phyloP scores from a whole-genome alignment of 2,113 vertebrate species.

The Anhinga anhinga region DNA sequence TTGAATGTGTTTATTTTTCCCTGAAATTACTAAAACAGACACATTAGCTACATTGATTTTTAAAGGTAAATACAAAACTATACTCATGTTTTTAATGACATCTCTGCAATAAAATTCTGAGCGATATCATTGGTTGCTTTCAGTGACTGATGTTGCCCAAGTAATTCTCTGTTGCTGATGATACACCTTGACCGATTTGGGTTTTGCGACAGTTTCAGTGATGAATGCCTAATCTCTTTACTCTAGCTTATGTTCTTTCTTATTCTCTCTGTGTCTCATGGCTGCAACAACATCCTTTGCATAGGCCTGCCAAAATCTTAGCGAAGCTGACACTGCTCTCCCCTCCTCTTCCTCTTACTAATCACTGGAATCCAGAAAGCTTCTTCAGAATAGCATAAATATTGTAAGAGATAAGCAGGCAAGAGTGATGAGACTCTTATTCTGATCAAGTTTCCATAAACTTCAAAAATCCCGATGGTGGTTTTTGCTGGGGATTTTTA shows the following conservation, averaged over 20 bases:
- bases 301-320: not conserved
- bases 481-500: not conserved
- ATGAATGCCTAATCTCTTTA: slow-evolving; percentile 1
- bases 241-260: not conserved
- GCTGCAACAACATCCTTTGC: not conserved
- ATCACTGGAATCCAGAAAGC: not conserved
- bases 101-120: not conserved
- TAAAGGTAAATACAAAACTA: not conserved
- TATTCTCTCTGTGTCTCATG: not conserved
- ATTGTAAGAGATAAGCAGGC: not conserved
- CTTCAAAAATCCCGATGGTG: not conserved
- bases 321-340: not conserved
- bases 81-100: not conserved
- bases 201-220: not conserved
- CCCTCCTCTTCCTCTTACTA: not conserved
- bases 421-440: not conserved
- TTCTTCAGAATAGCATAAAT: not conserved
- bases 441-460: not conserved
- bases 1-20: not conserved
- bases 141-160: not conserved
- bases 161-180: not conserved
- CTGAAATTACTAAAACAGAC: not conserved
- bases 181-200: not conserved
- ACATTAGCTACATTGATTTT: not conserved
- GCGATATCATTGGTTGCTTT: not conserved